These are phyloP conservation scores for Tetranychus cinnabarinus DNA, from an alignment of 1,140 invertebrate species.

Conservation along the genomic window DNA sequence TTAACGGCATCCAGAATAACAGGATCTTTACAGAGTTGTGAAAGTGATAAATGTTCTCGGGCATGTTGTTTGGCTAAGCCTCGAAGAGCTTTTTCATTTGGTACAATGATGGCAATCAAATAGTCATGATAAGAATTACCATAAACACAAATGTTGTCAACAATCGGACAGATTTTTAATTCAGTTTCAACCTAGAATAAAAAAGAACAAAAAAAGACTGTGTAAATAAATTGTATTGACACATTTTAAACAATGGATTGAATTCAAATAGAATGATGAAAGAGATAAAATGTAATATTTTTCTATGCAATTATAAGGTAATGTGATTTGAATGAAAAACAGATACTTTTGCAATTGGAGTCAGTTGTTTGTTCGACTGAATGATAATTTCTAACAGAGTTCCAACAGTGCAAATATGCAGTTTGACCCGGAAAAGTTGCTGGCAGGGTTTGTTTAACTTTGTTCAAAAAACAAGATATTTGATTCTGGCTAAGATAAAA, in stretches of 20 bases:
- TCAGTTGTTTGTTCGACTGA: too few species aligned
- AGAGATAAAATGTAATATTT: neutral
- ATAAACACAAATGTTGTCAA: slow-evolving; percentile 87
- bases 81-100: slow-evolving; percentile 38
- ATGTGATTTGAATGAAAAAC: too few species aligned
- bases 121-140: slow-evolving; percentile 58
- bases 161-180: slow-evolving; percentile 68
- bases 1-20: neutral
- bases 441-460: too few species aligned
- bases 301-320: too few species aligned
- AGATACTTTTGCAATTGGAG: too few species aligned
- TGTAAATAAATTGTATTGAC: neutral
- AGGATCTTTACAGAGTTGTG: slow-evolving; percentile 31
- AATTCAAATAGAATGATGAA: neutral
- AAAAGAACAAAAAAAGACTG: slow-evolving; percentile 10
- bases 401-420: too few species aligned
- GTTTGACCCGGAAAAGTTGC: too few species aligned
- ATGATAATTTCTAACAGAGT: too few species aligned
- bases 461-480: too few species aligned
- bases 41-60: slow-evolving; percentile 17
- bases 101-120: slow-evolving; percentile 70
- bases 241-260: neutral
- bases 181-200: slow-evolving; percentile 34
- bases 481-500: too few species aligned
- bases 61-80: slow-evolving; percentile 39